phyloP scores from a whole-genome alignment of 2,888 invertebrate species.

The Diadegma fenestrale region DNA sequence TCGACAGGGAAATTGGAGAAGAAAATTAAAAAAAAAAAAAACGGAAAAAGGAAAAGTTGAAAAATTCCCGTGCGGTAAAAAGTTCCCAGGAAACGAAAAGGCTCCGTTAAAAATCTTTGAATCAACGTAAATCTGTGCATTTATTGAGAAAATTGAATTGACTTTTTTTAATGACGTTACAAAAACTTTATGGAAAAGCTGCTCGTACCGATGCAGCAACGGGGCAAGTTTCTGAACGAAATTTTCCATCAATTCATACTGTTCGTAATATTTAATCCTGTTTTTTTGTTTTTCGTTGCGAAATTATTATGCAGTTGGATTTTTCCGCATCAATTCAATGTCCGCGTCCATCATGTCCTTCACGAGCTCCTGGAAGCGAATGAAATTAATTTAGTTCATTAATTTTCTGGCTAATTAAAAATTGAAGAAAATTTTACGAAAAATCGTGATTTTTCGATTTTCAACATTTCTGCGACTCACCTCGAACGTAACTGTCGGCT shows the following conservation, averaged over 20 bases:
- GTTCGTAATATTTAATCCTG: background rate
- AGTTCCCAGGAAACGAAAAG: background rate
- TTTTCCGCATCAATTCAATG: conserved; percentile 94
- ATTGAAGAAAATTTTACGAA: background rate
- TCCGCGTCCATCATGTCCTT: conserved; percentile 98
- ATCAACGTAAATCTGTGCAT: background rate
- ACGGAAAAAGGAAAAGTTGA: background rate
- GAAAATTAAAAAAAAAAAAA: background rate
- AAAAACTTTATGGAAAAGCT: conserved; percentile 5
- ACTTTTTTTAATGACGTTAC: background rate
- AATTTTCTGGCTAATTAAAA: background rate
- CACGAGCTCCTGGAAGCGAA: conserved; percentile 90
- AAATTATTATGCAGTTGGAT: conserved; percentile 92
- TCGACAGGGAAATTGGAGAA: background rate
- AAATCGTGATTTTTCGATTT: conserved; percentile 6
- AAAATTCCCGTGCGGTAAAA: background rate
- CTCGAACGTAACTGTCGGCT: conserved; percentile 91
- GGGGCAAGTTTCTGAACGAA: background rate
- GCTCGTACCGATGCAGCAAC: background rate
- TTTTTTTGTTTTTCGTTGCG: background rate
- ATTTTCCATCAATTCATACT: background rate
- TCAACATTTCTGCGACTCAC: conserved; percentile 78
- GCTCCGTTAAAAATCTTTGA: background rate
- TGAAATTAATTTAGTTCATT: conserved; percentile 37
- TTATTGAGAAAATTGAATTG: background rate